phyloP scores from a whole-genome alignment of 2,797 vertebrate species.

The Poeciliopsis presidionis region DNA sequence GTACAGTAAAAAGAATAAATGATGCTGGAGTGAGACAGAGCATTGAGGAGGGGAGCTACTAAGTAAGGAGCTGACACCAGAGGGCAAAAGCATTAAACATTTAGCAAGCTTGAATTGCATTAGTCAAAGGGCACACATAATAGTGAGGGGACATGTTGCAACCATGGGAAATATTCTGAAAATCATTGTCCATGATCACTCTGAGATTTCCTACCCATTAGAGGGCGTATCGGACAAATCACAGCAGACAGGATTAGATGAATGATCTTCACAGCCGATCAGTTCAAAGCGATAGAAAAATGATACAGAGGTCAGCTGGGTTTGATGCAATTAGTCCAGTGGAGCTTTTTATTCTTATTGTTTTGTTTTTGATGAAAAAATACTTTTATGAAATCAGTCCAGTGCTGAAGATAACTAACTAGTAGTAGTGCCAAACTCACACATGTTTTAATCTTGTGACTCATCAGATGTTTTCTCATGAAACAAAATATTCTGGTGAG shows the following conservation, averaged over 20 bases:
- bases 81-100: slow-evolving; percentile 74
- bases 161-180: slow-evolving; percentile 68
- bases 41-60: slow-evolving; percentile 46
- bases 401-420: background rate
- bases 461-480: slow-evolving; percentile 13
- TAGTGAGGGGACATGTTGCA: slow-evolving; percentile 59
- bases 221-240: slow-evolving; percentile 36
- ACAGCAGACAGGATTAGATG: slow-evolving; percentile 21
- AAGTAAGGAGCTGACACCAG: slow-evolving; percentile 71
- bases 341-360: background rate
- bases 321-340: slow-evolving; percentile 6
- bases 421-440: slow-evolving; percentile 3
- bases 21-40: slow-evolving; percentile 40
- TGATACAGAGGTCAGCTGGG: slow-evolving; percentile 3
- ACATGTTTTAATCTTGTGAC: slow-evolving; percentile 6
- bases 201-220: slow-evolving; percentile 52
- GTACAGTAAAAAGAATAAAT: slow-evolving; percentile 28
- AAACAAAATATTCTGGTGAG: slow-evolving; percentile 2
- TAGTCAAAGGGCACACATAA: slow-evolving; percentile 66
- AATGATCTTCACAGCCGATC: slow-evolving; percentile 24
- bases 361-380: background rate
- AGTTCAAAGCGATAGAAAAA: slow-evolving; percentile 40
- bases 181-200: slow-evolving; percentile 53
- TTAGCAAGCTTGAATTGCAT: slow-evolving; percentile 65
- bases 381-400: slow-evolving; percentile 1